Evolutionary conservation across 2,888 invertebrate species (phyloP).

Genomic region (Latrodectus elegans): DNA sequence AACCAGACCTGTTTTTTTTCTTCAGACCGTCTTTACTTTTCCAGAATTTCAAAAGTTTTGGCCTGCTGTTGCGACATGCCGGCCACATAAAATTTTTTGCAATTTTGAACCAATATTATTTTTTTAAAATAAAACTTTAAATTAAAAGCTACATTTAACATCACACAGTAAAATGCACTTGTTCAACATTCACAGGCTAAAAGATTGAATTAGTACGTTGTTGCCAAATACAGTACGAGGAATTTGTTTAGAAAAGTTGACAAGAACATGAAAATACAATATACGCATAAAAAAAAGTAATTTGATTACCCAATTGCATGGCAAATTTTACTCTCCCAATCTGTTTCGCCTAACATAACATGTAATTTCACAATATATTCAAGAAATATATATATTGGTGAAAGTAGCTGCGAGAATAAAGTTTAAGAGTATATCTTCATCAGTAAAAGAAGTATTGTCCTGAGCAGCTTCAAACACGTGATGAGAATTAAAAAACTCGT

Average conservation of each 20-base stretch:
- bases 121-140: constrained; percentile 9
- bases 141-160: constrained; percentile 40
- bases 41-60: constrained; percentile 67
- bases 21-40: constrained; percentile 65
- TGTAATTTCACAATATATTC: too few species aligned
- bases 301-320: not conserved
- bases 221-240: constrained; percentile 28
- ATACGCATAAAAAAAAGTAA: not conserved
- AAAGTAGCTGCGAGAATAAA: too few species aligned
- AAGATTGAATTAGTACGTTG: constrained; percentile 15
- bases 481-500: too few species aligned
- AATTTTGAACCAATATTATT: constrained; percentile 31
- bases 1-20: constrained; percentile 63
- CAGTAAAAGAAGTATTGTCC: too few species aligned
- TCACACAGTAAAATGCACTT: constrained; percentile 60
- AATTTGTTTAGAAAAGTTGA: not conserved
- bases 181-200: constrained; percentile 22
- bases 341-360: not conserved
- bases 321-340: not conserved
- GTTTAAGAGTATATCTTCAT: too few species aligned
- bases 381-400: too few species aligned
- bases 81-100: constrained; percentile 69
- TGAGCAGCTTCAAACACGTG: too few species aligned
- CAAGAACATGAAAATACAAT: too few species aligned
- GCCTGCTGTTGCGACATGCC: constrained; percentile 69